Evolutionary conservation across 2,113 vertebrate genomes (phyloP).

Genomic region (Salminus brasiliensis): DNA sequence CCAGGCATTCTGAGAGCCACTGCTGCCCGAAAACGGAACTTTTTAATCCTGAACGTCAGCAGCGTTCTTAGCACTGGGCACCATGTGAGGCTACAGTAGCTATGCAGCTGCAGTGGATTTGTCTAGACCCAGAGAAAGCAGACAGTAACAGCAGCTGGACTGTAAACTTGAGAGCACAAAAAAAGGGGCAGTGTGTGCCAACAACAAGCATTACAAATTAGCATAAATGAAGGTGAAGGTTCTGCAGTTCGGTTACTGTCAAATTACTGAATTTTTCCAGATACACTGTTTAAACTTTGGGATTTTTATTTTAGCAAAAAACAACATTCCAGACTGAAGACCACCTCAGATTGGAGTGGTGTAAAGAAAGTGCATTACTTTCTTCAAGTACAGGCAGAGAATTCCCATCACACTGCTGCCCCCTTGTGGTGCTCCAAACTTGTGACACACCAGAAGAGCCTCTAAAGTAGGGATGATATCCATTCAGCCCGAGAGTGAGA

Average conservation of each 20-base stretch:
- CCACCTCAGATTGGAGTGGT: not conserved
- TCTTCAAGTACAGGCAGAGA: not conserved
- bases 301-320: no score
- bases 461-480: not conserved
- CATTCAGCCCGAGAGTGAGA: no score
- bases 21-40: conserved; percentile 69
- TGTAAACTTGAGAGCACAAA: not conserved
- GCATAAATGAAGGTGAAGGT: not conserved
- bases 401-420: conserved; percentile 83
- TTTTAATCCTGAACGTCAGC: conserved; percentile 73
- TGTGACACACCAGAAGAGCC: not conserved
- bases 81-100: conserved; percentile 41
- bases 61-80: conserved; percentile 66
- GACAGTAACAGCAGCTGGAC: not conserved
- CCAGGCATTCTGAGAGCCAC: conserved; percentile 70
- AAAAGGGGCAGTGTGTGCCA: not conserved
- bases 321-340: not conserved
- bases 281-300: no score
- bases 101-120: not conserved
- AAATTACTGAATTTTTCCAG: not conserved
- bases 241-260: not conserved
- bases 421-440: conserved; percentile 76
- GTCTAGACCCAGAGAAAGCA: no score
- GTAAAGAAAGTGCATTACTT: not conserved
- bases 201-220: not conserved